Evolutionary conservation across 2,113 vertebrate genomes (phyloP).

Genomic region (Ailurus styani): DNA sequence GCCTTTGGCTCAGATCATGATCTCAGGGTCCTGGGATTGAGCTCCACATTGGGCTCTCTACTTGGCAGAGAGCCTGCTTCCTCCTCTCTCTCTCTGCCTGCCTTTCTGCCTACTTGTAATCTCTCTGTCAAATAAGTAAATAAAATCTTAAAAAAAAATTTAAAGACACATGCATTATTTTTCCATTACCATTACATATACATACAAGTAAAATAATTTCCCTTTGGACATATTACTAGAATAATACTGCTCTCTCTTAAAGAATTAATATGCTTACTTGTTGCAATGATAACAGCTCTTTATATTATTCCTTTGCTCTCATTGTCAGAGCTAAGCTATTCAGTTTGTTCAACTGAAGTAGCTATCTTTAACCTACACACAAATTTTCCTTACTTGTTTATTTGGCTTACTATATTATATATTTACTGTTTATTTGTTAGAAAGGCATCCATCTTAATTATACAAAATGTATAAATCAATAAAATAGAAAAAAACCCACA

Average conservation of each 20-base stretch:
- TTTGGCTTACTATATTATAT: neutral
- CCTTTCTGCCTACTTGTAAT: too few species aligned
- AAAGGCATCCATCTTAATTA: neutral
- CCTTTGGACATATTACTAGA: neutral
- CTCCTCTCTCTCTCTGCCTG: too few species aligned
- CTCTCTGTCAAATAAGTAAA: too few species aligned
- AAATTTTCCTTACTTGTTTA: neutral
- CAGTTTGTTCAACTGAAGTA: neutral
- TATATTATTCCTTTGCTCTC: neutral
- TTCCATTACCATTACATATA: neutral
- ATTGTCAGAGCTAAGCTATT: neutral
- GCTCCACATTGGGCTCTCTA: too few species aligned
- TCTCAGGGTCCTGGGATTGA: too few species aligned
- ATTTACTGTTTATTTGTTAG: neutral
- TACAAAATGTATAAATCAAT: neutral
- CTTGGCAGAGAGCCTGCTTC: too few species aligned
- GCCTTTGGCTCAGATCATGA: too few species aligned
- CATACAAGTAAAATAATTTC: neutral
- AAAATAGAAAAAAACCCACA: neutral
- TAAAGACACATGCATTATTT: neutral
- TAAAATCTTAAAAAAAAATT: neutral
- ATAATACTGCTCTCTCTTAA: neutral
- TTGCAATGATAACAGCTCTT: neutral
- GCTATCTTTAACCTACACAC: neutral
- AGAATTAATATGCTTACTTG: neutral